Evolutionary conservation across 2,113 vertebrate species (phyloP).

Genomic region (Indri indri): DNA sequence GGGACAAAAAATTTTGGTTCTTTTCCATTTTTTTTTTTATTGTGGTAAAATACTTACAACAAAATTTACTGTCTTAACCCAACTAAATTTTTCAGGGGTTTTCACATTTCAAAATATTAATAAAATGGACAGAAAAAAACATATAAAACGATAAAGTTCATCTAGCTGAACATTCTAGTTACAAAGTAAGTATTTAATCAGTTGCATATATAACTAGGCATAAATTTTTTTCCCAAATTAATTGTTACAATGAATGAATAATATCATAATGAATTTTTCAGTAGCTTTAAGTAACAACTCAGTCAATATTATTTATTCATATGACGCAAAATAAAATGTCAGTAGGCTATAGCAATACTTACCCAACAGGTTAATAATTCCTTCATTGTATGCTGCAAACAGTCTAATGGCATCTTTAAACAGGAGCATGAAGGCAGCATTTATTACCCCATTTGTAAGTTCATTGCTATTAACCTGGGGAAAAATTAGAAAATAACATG

Average conservation of each 20-base stretch:
- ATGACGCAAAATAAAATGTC: constrained; percentile 39
- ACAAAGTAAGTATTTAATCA: constrained; percentile 17
- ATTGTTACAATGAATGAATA: not conserved
- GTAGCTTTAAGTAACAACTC: constrained; percentile 19
- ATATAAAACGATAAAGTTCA: constrained; percentile 29
- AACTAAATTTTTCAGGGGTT: not conserved
- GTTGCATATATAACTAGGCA: not conserved
- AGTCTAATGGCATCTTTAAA: constrained; percentile 99
- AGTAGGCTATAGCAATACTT: constrained; percentile 75
- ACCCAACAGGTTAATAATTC: constrained; percentile 99
- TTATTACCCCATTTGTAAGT: constrained; percentile 99
- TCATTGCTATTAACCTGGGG: constrained; percentile 97
- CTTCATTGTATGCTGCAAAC: constrained; percentile 98
- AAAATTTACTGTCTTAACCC: not conserved
- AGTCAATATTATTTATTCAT: not conserved
- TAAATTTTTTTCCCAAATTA: constrained; percentile 28
- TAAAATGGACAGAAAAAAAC: constrained; percentile 1
- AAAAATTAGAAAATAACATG: constrained; percentile 60
- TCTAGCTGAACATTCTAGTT: not conserved
- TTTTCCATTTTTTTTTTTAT: not conserved
- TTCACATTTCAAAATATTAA: constrained; percentile 14
- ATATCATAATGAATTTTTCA: not conserved
- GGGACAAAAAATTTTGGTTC: not conserved
- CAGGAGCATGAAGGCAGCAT: constrained; percentile 99
- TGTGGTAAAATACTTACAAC: not conserved